Conservation (phyloP, 2,113 vertebrate genomes). For the Istiophorus platypterus region DNA sequence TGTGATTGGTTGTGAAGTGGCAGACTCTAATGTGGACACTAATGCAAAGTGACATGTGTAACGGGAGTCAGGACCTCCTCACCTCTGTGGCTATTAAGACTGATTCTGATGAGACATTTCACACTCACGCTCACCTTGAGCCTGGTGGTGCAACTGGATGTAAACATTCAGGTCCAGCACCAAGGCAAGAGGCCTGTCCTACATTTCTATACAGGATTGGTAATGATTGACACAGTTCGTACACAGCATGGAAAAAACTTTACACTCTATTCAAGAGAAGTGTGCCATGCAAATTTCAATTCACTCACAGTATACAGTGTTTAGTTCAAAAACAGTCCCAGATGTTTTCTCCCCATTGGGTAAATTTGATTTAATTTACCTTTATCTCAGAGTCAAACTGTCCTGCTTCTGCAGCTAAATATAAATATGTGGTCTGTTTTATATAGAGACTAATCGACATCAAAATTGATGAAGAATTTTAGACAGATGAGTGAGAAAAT, state of each 20-base stretch:
- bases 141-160: background rate
- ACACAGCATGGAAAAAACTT: background rate
- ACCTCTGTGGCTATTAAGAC: conserved; percentile 67
- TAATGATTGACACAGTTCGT: background rate
- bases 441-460: too few relatives aligned
- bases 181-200: background rate
- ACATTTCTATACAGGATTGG: background rate
- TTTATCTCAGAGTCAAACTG: too few relatives aligned
- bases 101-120: conserved; percentile 45
- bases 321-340: background rate
- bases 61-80: conserved; percentile 65
- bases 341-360: background rate
- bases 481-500: too few relatives aligned
- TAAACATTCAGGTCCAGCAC: conserved; percentile 1
- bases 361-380: too few relatives aligned
- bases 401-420: too few relatives aligned
- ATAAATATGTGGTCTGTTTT: too few relatives aligned
- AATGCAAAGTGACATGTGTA: conserved; percentile 71
- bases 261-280: background rate
- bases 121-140: conserved; percentile 43
- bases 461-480: too few relatives aligned
- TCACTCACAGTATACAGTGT: background rate
- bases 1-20: conserved; percentile 67
- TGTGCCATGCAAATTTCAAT: background rate
- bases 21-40: conserved; percentile 66